Conservation (phyloP, 2,797 vertebrate genomes). For the Danio albolineatus region DNA sequence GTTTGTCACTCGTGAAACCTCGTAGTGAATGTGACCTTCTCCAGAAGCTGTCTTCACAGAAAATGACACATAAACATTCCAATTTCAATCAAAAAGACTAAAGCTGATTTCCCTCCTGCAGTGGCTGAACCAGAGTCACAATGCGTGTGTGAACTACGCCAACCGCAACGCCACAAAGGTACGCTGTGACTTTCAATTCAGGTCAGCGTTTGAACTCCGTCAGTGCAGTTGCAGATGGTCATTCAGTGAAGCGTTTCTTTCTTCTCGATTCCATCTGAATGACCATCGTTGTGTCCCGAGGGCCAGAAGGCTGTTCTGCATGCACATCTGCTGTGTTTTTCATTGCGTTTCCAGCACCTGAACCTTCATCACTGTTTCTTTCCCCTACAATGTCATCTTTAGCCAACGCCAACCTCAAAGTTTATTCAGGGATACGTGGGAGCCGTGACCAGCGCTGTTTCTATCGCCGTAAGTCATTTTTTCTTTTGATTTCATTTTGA, state of each 20-base stretch:
- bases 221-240: conserved; percentile 43
- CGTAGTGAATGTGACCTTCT: too few relatives aligned
- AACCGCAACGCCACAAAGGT: conserved; percentile 92
- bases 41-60: too few relatives aligned
- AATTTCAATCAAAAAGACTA: too few relatives aligned
- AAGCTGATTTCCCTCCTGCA: conserved; percentile 58
- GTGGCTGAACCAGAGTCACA: conserved; percentile 94
- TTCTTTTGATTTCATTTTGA: too few relatives aligned
- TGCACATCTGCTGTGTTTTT: too few relatives aligned
- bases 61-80: too few relatives aligned
- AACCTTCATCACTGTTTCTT: conserved; percentile 17
- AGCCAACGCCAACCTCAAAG: conserved; percentile 93
- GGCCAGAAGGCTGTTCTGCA: conserved; percentile 56
- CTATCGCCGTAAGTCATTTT: conserved; percentile 89
- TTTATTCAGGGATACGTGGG: conserved; percentile 95
- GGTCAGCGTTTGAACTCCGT: conserved; percentile 33
- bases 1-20: too few relatives aligned
- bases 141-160: conserved; percentile 91
- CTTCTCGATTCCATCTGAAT: conserved; percentile 55
- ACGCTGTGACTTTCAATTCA: conserved; percentile 28
- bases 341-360: conserved; percentile 1
- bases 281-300: conserved; percentile 46
- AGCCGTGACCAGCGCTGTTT: conserved; percentile 94
- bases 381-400: conserved; percentile 28
- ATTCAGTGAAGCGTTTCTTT: conserved; percentile 42